Conservation (phyloP, 64 coral and sea anemone species). For the Dendronephthya gigantea region DNA sequence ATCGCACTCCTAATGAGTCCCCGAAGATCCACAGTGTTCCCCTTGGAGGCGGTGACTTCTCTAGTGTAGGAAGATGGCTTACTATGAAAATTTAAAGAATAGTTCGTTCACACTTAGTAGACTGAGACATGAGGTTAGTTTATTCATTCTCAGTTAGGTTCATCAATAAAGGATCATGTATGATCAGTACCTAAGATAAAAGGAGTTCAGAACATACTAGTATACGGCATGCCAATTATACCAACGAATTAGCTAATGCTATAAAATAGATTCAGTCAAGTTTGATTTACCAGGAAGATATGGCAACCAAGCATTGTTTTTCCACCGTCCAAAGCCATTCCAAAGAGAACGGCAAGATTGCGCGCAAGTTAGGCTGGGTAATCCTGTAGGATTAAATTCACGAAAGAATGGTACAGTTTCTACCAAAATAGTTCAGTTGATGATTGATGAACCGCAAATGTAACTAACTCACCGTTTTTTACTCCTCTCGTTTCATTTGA, state of each 20-base stretch:
- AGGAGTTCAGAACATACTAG: no score
- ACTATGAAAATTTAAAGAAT: not conserved
- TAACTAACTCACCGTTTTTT: not conserved
- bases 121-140: no score
- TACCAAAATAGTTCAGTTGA: not conserved
- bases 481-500: not conserved
- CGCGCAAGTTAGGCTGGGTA: not conserved
- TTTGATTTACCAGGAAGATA: constrained; percentile 2
- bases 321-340: constrained; percentile 47
- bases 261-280: not conserved
- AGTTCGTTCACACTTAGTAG: not conserved
- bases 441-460: no score
- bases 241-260: not conserved
- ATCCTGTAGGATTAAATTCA: not conserved
- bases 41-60: not conserved
- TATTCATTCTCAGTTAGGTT: no score
- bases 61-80: not conserved
- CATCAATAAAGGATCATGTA: no score
- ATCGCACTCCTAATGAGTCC: constrained; percentile 20
- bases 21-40: constrained; percentile 40
- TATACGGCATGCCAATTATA: no score
- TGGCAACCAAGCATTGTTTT: constrained; percentile 23
- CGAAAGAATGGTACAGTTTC: not conserved
- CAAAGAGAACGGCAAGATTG: no score
- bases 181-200: no score